Percentiles rank a stretch among this genome's conserved stretches.
Conservation (phyloP, 2,797 vertebrate species). For the Eidolon dupreanum region DNA sequence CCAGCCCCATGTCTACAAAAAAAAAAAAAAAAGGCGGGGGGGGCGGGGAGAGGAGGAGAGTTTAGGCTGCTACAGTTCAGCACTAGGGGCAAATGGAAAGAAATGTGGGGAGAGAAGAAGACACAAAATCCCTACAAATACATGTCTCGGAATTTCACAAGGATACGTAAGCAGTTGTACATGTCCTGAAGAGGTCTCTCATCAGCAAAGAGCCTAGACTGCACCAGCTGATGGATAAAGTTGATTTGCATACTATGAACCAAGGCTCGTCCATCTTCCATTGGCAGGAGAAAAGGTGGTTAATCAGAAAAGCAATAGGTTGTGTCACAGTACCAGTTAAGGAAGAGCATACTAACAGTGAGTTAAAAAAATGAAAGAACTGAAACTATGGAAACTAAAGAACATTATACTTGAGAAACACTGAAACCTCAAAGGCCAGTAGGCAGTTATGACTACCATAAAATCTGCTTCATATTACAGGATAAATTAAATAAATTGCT, state of each 20-base stretch:
- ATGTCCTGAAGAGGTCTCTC: conserved; percentile 99
- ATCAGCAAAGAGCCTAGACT: conserved; percentile 98
- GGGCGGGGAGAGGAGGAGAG: neutral
- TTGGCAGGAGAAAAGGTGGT: conserved; percentile 66
- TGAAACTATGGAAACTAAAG: conserved; percentile 38
- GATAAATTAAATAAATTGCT: conserved; percentile 38
- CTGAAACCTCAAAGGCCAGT: conserved; percentile 13
- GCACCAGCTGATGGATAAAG: conserved; percentile 98
- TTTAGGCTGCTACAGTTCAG: neutral
- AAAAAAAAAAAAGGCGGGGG: neutral
- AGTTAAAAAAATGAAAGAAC: neutral
- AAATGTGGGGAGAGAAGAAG: neutral
- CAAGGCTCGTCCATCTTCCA: conserved; percentile 94
- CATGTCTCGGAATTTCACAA: conserved; percentile 81
- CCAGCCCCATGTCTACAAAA: neutral
- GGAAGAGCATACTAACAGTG: neutral
- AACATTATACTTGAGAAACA: conserved; percentile 41
- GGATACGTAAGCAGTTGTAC: conserved; percentile 99
- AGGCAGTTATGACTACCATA: neutral
- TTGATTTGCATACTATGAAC: conserved; percentile 99
- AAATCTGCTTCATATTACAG: conserved; percentile 50
- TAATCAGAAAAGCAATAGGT: conserved; percentile 54
- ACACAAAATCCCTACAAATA: conserved; percentile 50
- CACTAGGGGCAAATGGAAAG: conserved; percentile 36
- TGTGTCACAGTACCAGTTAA: neutral